Base-by-base conservation (phyloP, 1,140 invertebrate species). In the Pseudobourletiella spinata region DNA sequence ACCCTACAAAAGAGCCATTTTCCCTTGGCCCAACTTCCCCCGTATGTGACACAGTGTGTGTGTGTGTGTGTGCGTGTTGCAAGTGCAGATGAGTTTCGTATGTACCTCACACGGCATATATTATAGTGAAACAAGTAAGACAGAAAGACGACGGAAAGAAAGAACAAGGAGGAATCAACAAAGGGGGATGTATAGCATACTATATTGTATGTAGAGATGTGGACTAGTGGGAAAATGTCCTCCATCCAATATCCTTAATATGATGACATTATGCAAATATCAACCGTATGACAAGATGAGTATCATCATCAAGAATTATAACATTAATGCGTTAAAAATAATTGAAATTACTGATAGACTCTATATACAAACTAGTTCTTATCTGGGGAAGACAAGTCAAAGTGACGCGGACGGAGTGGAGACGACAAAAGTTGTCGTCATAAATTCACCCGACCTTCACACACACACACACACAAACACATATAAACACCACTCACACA, bases 241-340 rank as follows among this genome's bases (percentile, higher is more conserved):
- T n/a, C n/a, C n/a, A n/a, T n/a, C n/a, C n/a, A n/a, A n/a, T n/a
- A n/a, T n/a, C n/a, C n/a, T n/a, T 39, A 39, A 39, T 39, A 39
- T 39, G 52, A 55, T 51, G 48, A 51, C 22, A 26, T 51, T 51
- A 51, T 51, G 48, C 48, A 51, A 51, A 51, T 3, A 8, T 6
- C 14, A 51, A 24, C 3, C 4, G 29, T 18, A 39, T 39, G 52
- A 56, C 52, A 56, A 56, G 52, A 32, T 39, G 52, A 56, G 52
- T 35, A 28, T 46, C 35, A 44, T 28, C 42, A 26, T 44, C 35
- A 58, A 58, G 56, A 58, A 58, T 58, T 58, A 58, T 58, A 58
- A 58, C 56, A 44, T 30, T 58, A 58, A 58, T 58, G 56, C 35
- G 56, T 58, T 58, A 58, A 58, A 58, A 58, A 58, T 58, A 58